phyloP scores from a whole-genome alignment of 2,113 vertebrate species.

The Hemiprocne comata region DNA sequence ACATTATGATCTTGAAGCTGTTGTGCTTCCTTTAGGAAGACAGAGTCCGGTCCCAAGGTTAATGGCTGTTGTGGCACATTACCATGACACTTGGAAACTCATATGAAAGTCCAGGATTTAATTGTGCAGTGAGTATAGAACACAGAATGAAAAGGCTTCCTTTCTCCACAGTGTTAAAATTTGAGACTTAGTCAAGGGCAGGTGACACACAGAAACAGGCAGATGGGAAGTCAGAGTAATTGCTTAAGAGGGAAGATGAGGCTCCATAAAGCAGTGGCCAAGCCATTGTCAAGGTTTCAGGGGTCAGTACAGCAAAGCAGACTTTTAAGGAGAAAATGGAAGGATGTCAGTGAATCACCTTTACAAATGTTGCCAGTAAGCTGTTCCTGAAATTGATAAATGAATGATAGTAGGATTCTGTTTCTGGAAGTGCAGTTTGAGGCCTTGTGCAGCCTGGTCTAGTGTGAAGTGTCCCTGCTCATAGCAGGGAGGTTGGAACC shows the following conservation, averaged over 20 bases:
- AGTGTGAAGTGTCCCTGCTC: too few relatives aligned
- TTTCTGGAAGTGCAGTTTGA: neutral
- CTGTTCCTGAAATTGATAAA: neutral
- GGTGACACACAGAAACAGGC: neutral
- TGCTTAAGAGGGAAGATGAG: neutral
- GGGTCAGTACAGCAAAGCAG: neutral
- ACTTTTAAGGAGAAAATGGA: neutral
- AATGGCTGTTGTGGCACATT: slow-evolving; percentile 13
- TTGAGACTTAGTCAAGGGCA: neutral
- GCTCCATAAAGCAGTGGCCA: neutral
- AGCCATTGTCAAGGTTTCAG: neutral
- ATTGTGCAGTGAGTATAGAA: neutral
- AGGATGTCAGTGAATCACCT: neutral
- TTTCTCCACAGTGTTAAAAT: neutral
- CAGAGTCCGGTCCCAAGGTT: slow-evolving; percentile 32
- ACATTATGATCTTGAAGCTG: slow-evolving; percentile 13
- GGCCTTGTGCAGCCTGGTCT: too few relatives aligned
- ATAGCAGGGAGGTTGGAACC: too few relatives aligned
- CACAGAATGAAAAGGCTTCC: neutral
- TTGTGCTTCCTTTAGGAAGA: slow-evolving; percentile 1
- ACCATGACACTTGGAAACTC: neutral
- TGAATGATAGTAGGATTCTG: neutral
- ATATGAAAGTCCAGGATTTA: neutral
- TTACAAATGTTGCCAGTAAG: neutral
- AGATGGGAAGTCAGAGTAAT: neutral